Base-by-base conservation (phyloP, 2,888 invertebrate species). In the Saturnia japonica region DNA sequence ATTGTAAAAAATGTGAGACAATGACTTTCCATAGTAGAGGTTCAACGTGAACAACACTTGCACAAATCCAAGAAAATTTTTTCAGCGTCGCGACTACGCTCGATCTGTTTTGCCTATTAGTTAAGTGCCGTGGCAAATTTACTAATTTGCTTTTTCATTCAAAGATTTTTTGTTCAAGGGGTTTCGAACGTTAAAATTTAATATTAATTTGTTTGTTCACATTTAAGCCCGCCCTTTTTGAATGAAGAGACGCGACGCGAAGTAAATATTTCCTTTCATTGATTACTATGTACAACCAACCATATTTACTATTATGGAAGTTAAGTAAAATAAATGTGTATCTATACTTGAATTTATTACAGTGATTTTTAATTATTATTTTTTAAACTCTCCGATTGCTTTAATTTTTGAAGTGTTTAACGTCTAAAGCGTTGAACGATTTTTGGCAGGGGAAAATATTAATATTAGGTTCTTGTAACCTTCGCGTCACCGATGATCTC, bases 111-210 rank as follows among this genome's bases (percentile, higher is more conserved):
- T 90, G 91, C 82, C 88, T 90, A 85, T 84, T 80, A 84, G 87
- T 87, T 91, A 92, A 93, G 93, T 92, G 91, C 86, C 85, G 87
- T 90, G 84, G 85, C 89, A 91, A 89, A 87, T 82, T 78, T 77
- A 89, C 91, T 91, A 91, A 92, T 92, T 91, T 86, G 84, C 85
- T 87, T 89, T 89, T 88, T 89, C 78, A 79, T 76, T 68, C 72
- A 74, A 79, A 76, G 75, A 69, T 78, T 86, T 91, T 91, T 88
- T 87, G 80, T 83, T 78, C 14, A 87, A 90, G 88, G 86, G 88
- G 84, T 82, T 84, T 34, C 64, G 68, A 22, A 12, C 6, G 60
- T 68, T 64, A 64, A 64, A 60, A 62, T 43, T 51, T 9, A 22
- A 25, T 51, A 42, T 28, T 8, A 54, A 54, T 54, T 62, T 69